Base-by-base conservation (phyloP, 2,888 invertebrate species). In the Philhelius pedissequus region DNA sequence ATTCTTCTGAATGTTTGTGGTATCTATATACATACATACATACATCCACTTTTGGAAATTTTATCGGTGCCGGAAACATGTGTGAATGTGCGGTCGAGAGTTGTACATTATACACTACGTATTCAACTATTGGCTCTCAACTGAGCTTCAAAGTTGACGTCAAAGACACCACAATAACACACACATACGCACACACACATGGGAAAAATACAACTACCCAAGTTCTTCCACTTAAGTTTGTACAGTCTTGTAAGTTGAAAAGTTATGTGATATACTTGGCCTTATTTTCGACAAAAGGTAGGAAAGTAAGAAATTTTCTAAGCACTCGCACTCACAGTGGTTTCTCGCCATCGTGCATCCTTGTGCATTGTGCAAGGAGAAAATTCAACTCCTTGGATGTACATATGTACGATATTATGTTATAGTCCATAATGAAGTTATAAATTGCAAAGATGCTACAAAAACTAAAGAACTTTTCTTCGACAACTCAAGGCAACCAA, bases 161-260 rank as follows among this genome's bases (percentile, higher is more conserved):
- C 56, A 45, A 30, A 56, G 43, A 9, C 27, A 18, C 32, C 62
- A 4, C n/a, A 40, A 40, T 30, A 43, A 50, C 35, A 0, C n/a
- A n/a, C n/a, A n/a, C n/a, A 9, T 38, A 18, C 11, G n/a, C 52
- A 38, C 77, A 77, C 60, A 77, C 32, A n/a, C n/a, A n/a, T n/a
- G n/a, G n/a, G 11, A 30, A 50, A 50, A 25, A 25, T 50, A 50
- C 18, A 11, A 7, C 20, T 22, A n/a, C 13, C 32, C 22, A 40
- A 78, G 73, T 43, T 18, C 18, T 11, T 66, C 58, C 56, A 58
- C 79, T 80, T 69, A 20, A 75, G 74, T 80, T 80, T 71, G n/a
- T 56, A 71, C 81, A 81, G 76, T 81, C 11, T 56, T 66, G 76
- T 60, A 70, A 76, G 66, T 76, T 81, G 76, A 70, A 76, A 81